A percentile compares a stretch with the other conserved stretches of the same genome.
These are phyloP conservation scores for Hippocampus kuda DNA, from an alignment of 2,797 vertebrate genomes.

Conservation along the genomic window DNA sequence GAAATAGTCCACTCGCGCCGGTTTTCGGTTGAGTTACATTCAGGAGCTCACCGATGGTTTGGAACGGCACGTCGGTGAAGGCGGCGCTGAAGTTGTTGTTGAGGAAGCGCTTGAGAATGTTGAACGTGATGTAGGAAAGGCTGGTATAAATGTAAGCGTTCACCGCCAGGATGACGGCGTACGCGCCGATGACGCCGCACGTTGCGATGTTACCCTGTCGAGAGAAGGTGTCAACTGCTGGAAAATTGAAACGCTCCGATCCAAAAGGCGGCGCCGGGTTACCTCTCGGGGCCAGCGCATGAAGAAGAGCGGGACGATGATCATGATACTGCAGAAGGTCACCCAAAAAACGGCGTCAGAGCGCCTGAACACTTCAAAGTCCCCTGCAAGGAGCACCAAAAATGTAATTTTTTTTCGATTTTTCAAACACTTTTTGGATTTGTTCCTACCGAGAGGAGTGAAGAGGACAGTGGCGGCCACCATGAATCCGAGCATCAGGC, in stretches of 20 bases:
- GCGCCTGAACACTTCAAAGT: conserved; percentile 68
- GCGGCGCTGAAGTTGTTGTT: conserved; percentile 68
- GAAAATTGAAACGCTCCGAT: not conserved
- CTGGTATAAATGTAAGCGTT: conserved; percentile 81
- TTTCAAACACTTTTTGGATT: no score
- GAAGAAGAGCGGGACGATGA: conserved; percentile 73
- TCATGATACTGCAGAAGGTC: conserved; percentile 72
- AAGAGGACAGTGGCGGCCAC: conserved; percentile 72
- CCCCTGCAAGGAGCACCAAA: conserved; percentile 56
- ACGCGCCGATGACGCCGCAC: conserved; percentile 76
- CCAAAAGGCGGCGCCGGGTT: conserved; percentile 3
- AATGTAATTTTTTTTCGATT: not conserved
- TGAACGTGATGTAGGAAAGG: conserved; percentile 81
- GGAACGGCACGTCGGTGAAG: conserved; percentile 79
- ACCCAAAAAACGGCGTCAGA: conserved; percentile 81
- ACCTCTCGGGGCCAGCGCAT: conserved; percentile 84
- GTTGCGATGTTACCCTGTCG: conserved; percentile 80
- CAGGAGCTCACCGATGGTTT: conserved; percentile 74
- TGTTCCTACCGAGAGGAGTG: conserved; percentile 78
- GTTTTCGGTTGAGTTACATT: not conserved
- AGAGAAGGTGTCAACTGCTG: not conserved
- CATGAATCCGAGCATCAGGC: conserved; percentile 82
- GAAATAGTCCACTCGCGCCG: no score
- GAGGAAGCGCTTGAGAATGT: conserved; percentile 82
- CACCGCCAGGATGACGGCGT: conserved; percentile 73